phyloP scores from a whole-genome alignment of 2,113 vertebrate species.

The Macrotis lagotis region DNA sequence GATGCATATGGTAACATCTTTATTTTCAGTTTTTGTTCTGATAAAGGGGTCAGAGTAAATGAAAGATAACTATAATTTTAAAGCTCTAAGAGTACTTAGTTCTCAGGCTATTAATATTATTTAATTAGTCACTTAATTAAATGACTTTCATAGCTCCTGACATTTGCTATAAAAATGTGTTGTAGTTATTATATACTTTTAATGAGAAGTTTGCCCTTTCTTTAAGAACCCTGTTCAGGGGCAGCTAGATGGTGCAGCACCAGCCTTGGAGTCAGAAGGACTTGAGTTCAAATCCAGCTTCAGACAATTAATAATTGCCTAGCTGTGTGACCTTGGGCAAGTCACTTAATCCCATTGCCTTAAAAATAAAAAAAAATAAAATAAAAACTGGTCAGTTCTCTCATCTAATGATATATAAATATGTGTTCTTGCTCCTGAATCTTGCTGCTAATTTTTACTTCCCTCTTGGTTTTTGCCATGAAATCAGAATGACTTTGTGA shows the following conservation, averaged over 20 bases:
- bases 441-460: background rate
- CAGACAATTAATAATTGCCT: too few species aligned
- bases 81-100: background rate
- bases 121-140: background rate
- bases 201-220: background rate
- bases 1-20: background rate
- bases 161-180: background rate
- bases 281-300: too few species aligned
- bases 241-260: too few species aligned
- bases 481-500: too few species aligned
- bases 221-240: background rate
- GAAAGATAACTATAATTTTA: background rate
- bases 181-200: background rate
- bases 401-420: background rate
- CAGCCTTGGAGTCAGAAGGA: too few species aligned
- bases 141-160: background rate
- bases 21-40: background rate
- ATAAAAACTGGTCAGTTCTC: background rate
- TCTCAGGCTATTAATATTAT: background rate
- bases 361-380: too few species aligned
- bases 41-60: background rate
- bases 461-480: too few species aligned
- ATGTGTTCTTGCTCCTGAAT: background rate
- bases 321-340: too few species aligned
- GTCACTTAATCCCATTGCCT: too few species aligned